phyloP scores from a whole-genome alignment of 2,113 vertebrate species.

The Forbesichthys papilliferus region DNA sequence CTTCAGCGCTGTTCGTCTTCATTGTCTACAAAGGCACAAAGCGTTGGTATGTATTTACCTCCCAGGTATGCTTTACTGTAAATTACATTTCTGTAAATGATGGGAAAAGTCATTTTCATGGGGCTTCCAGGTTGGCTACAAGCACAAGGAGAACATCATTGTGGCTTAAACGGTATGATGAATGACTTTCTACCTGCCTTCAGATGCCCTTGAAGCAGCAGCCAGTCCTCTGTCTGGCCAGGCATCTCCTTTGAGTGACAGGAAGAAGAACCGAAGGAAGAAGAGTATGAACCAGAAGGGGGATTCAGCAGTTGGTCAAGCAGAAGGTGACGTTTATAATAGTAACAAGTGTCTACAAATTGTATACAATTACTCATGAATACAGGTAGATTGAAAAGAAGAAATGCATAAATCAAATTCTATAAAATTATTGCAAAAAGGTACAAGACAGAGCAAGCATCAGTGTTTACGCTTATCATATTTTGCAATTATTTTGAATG shows the following conservation, averaged over 20 bases:
- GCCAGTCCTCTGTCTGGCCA: slow-evolving; percentile 76
- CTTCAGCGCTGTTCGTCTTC: slow-evolving; percentile 83
- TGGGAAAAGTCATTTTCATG: background rate
- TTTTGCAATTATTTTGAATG: no score
- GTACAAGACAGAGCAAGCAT: no score
- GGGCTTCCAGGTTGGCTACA: background rate
- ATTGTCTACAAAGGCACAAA: slow-evolving; percentile 77
- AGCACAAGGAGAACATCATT: background rate
- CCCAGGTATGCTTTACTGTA: background rate
- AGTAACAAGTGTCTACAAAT: no score
- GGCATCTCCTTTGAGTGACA: slow-evolving; percentile 86
- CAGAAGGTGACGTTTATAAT: slow-evolving; percentile 81
- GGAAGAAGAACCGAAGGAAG: slow-evolving; percentile 94
- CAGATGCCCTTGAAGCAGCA: slow-evolving; percentile 75
- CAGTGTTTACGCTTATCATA: no score
- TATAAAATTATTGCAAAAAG: no score
- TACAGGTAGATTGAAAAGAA: no score
- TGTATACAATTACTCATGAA: no score
- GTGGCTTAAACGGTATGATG: background rate
- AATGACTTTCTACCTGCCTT: background rate
- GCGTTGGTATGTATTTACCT: slow-evolving; percentile 69
- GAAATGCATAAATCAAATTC: no score
- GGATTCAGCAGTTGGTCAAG: slow-evolving; percentile 85
- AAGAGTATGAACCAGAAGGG: slow-evolving; percentile 91
- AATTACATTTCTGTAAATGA: background rate